These are phyloP conservation scores for Heliconius hewitsoni DNA, from an alignment of 1,140 invertebrate species.

Conservation along the genomic window DNA sequence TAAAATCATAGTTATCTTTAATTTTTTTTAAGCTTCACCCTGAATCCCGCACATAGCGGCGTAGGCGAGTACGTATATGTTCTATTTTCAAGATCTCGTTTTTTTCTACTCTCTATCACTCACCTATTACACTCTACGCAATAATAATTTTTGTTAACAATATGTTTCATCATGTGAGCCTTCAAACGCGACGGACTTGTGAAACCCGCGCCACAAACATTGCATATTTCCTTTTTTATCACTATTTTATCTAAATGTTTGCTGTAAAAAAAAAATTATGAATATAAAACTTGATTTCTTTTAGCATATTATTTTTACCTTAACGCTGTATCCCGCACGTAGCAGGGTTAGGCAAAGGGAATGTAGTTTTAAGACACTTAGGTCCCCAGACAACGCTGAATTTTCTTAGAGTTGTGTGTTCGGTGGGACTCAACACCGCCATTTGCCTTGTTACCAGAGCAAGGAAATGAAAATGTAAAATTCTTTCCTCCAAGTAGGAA, in stretches of 20 bases:
- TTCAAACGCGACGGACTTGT: constrained; percentile 51
- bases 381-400: no score
- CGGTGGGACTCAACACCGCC: no score
- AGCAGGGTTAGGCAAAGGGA: no score
- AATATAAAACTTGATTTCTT: background rate
- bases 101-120: constrained; percentile 17
- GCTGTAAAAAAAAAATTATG: background rate
- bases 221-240: constrained; percentile 46
- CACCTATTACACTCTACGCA: constrained; percentile 72
- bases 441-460: no score
- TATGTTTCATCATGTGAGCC: constrained; percentile 55
- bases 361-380: no score
- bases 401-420: no score
- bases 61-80: no score
- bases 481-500: background rate
- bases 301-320: no score
- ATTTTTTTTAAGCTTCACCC: no score
- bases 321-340: no score
- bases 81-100: background rate
- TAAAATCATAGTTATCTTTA: no score
- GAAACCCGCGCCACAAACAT: constrained; percentile 56
- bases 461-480: background rate
- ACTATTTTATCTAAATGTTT: background rate
- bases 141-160: constrained; percentile 47
- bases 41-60: no score